These are phyloP conservation scores for Dromius quadrimaculatus DNA, from an alignment of 2,888 invertebrate genomes.

Conservation along the genomic window DNA sequence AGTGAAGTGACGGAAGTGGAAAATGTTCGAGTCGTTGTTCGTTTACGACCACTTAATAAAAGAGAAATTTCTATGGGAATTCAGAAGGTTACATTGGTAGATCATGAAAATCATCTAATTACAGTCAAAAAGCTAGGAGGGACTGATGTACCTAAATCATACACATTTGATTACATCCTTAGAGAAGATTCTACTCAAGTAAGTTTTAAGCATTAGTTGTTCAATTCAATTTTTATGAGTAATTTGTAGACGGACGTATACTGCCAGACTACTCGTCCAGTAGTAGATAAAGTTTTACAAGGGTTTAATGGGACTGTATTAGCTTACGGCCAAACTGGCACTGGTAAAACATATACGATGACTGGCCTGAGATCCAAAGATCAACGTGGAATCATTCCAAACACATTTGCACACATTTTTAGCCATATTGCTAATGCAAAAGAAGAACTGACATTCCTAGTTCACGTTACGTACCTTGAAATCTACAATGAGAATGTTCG, in stretches of 20 bases:
- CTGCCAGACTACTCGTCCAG: conserved; percentile 94
- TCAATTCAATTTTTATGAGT: conserved; percentile 2
- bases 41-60: conserved; percentile 92
- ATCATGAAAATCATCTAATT: conserved; percentile 81
- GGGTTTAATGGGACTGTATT: conserved; percentile 97
- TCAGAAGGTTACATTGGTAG: conserved; percentile 81
- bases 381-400: conserved; percentile 95
- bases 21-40: conserved; percentile 96
- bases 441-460: conserved; percentile 80
- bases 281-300: conserved; percentile 95
- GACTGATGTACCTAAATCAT: conserved; percentile 86
- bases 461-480: conserved; percentile 97
- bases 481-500: conserved; percentile 99
- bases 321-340: conserved; percentile 94
- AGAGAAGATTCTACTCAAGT: conserved; percentile 70
- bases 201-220: background rate
- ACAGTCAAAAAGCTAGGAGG: conserved; percentile 81
- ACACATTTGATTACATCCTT: conserved; percentile 96
- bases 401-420: conserved; percentile 99
- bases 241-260: conserved; percentile 87
- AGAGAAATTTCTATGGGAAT: conserved; percentile 82
- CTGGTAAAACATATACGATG: conserved; percentile 99
- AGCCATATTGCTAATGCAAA: conserved; percentile 96
- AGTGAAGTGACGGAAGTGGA: conserved; percentile 69
- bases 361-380: conserved; percentile 91